Evolutionary conservation across 2,113 vertebrate genomes (phyloP), one percentile per base, ranked within the genome.

Genomic region (Carassius auratus): DNA sequence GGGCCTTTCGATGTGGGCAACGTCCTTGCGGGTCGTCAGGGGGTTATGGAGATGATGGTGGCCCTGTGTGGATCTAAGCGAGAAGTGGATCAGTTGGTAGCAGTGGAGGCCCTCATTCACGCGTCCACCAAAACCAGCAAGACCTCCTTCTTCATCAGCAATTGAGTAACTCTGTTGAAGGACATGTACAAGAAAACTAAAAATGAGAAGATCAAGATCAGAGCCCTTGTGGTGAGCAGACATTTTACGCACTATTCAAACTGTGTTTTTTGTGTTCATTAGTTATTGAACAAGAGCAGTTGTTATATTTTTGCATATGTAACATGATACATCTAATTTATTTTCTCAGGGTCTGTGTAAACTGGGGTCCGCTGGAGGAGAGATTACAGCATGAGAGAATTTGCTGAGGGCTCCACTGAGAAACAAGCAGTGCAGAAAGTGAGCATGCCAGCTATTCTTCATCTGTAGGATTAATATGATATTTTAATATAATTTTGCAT

Each of bases 41-140:
- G 98, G 0, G 94, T 99, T 81, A 98, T 99, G 97, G 98, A 99
- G 93, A 98, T 99, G 96, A 99, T 99, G 97, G 97, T 99, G 21
- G 97, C 97, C 0, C 93, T 99, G 80, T 99, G 97, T 1, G 95
- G 94, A 73, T 99, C 98, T 0, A 97, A 98, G 66, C 95, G 97
- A 0, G 98, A 99, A 91, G 95, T 96, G 8, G 97, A 99, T 90
- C 98, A 99, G 94, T 93, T 99, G 92, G 97, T 99, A 86, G 97
- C 98, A 0, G 96, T 99, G 88, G 98, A 99, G 92, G 98, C 97
- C 0, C 95, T 99, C 86, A 98, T 98, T 89, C 97, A 99, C 0
- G 94, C 97, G 8, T 97, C 97, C 73, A 97, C 97, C 79, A 99
- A 99, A 91, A 96, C 98, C 92, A 99, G 97, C 89, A 91, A 97